Evolutionary conservation across 1,140 invertebrate species (phyloP), one percentile per base, ranked within the genome.

Genomic region (Chelonus insularis): DNA sequence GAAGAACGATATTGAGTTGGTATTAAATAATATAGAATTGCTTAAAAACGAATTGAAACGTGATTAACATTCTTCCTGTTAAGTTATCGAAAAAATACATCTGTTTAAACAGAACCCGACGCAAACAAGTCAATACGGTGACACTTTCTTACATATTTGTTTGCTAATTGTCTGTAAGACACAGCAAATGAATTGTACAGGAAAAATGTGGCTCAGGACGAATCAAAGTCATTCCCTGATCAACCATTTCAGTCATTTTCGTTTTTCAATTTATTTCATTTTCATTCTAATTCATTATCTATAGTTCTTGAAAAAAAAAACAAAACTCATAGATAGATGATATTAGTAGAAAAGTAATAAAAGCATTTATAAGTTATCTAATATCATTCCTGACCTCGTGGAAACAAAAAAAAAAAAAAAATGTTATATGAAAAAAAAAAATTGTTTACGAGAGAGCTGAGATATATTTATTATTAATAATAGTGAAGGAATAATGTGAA

Each of bases 391-490:
- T 20, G 14, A 9, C 20, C 14, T 8, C 16, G 16, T 21, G 9
- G 20, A 16, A 18, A 18, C 1, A 29, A 9, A 9, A 51, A 51
- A 32, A n/a, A n/a, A n/a, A n/a, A n/a, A n/a, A n/a, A n/a, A n/a
- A n/a, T n/a, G n/a, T n/a, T n/a, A n/a, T n/a, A 51, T 20, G 1
- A 20, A 6, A 37, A 23, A 36, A 9, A 12, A 66, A 62, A 52
- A 61, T 62, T 58, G 69, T 70, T 66, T 37, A 52, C 62, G 70
- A 67, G 57, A 72, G 67, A 71, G 66, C 72, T 72, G 69, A 76
- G 67, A 75, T 71, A 74, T 72, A 75, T 77, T 76, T 74, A 75
- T 76, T 75, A 63, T 70, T 66, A 66, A 55, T 52, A 55, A 63
- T 41, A 32, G 37, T 11, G 36, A 50, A 50, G 32, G 20, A 54